These are phyloP conservation scores for Leptocoma aspasia DNA, from an alignment of 2,113 vertebrate species.

Conservation along the genomic window DNA sequence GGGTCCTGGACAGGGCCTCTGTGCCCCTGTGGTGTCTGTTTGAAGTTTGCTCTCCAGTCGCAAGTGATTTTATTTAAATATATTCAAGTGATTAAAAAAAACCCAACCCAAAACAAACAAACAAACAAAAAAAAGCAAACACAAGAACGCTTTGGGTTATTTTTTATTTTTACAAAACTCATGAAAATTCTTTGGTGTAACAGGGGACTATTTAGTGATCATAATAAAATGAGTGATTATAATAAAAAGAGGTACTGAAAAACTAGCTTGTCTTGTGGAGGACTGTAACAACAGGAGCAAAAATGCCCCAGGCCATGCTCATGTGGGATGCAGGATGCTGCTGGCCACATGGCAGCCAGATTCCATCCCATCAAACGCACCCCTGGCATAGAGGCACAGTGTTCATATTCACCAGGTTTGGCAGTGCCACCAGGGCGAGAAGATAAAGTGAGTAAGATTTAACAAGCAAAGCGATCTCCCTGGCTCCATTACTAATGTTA, in stretches of 20 bases:
- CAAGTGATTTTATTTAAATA: not conserved
- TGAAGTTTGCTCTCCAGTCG: not conserved
- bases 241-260: not conserved
- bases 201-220: not conserved
- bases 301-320: not conserved
- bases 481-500: not conserved
- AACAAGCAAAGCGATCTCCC: not conserved
- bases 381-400: not conserved
- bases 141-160: not conserved
- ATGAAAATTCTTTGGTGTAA: not conserved
- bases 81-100: not conserved
- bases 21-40: accelerated
- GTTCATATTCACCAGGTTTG: not conserved
- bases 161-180: not conserved
- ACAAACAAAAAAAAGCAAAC: not conserved
- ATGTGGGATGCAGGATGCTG: not conserved
- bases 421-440: not conserved
- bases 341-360: not conserved
- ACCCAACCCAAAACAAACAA: not conserved
- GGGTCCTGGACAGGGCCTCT: not conserved
- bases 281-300: not conserved
- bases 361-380: not conserved
- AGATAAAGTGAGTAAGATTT: not conserved
- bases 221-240: not conserved
- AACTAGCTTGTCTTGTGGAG: not conserved